Base-by-base conservation (phyloP, 2,113 vertebrate genomes). In the Piaya cayana region DNA sequence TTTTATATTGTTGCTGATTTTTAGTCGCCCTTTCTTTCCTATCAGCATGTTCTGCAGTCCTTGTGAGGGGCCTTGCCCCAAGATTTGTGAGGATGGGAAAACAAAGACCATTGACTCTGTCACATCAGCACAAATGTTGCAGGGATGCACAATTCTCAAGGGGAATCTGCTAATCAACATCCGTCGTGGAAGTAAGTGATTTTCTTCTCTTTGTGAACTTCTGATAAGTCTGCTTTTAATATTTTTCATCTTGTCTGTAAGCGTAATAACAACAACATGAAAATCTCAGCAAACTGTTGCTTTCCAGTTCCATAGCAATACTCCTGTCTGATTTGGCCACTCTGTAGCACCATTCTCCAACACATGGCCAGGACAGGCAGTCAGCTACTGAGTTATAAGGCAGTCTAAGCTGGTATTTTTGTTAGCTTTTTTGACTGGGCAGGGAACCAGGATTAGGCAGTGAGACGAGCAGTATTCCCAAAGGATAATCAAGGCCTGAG, bases 91-190 rank as follows among this genome's bases (percentile, higher is more conserved):
- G 20, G 97, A 97, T 0, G 97, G 98, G 12, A 98, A 97, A 76
- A 98, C 97, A 0, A 98, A 98, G 95, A 98, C 98, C 93, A 99
- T 99, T 12, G 99, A 99, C 97, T 99, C 99, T 0, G 99, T 99
- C 90, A 99, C 99, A 0, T 98, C 99, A 13, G 99, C 99, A 49
- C 99, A 99, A 91, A 98, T 98, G 95, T 97, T 99, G 74, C 98
- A 99, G 96, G 99, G 99, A 55, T 99, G 99, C 96, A 99, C 99
- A 5, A 98, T 99, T 94, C 99, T 99, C 91, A 98, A 98, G 78
- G 99, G 99, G 87, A 99, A 99, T 92, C 96, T 99, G 96, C 98
- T 99, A 91, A 99, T 99, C 96, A 99, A 99, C 96, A 99, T 99
- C 96, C 99, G 99, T 2, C 98, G 98, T 59, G 99, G 99, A 96